These are phyloP conservation scores for Onychostruthus taczanowskii DNA, from an alignment of 2,113 vertebrate genomes.

Conservation along the genomic window DNA sequence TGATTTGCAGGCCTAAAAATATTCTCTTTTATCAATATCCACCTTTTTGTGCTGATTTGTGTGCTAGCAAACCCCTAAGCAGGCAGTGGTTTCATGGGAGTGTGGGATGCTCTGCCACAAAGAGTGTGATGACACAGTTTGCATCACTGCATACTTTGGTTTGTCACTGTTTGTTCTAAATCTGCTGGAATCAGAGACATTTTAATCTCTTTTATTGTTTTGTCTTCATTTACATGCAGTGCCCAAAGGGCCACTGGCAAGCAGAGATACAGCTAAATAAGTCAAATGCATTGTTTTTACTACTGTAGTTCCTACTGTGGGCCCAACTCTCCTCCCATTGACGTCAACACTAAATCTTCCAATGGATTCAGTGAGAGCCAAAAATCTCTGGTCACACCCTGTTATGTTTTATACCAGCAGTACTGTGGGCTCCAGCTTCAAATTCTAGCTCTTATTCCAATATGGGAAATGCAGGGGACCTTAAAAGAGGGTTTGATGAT, in stretches of 20 bases:
- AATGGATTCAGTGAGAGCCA: slow-evolving; percentile 41
- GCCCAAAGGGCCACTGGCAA: slow-evolving; percentile 30
- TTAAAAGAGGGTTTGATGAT: neutral
- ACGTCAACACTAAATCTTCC: slow-evolving; percentile 51
- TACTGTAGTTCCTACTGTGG: slow-evolving; percentile 7
- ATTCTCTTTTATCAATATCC: slow-evolving; percentile 70
- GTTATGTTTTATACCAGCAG: neutral
- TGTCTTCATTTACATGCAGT: slow-evolving; percentile 23
- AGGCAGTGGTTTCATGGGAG: neutral
- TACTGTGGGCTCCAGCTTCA: neutral
- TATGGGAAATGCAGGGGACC: neutral
- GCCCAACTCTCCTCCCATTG: slow-evolving; percentile 23
- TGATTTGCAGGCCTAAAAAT: slow-evolving; percentile 67
- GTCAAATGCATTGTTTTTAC: slow-evolving; percentile 25
- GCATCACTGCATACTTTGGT: slow-evolving; percentile 26
- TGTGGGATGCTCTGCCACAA: slow-evolving; percentile 35
- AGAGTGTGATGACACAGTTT: neutral
- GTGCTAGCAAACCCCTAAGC: slow-evolving; percentile 42
- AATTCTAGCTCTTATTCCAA: neutral
- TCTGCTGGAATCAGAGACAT: slow-evolving; percentile 22
- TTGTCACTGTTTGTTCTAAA: slow-evolving; percentile 37
- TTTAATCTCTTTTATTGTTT: slow-evolving; percentile 22
- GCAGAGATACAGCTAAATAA: neutral
- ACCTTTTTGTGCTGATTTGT: slow-evolving; percentile 52
- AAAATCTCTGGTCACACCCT: slow-evolving; percentile 30